phyloP scores from a whole-genome alignment of 2,888 invertebrate species.

The Hermodice carunculata region DNA sequence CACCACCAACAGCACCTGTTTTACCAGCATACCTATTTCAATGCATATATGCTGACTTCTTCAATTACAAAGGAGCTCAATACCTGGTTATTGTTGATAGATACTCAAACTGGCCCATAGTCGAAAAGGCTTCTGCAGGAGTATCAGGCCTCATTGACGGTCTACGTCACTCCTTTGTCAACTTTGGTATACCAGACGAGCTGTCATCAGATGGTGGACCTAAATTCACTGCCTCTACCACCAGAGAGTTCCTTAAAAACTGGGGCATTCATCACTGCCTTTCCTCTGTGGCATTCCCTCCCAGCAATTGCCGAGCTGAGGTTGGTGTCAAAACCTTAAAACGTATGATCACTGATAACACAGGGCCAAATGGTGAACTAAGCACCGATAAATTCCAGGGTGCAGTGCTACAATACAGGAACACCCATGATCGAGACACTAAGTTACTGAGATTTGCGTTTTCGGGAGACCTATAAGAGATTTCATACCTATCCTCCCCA shows the following conservation, averaged over 20 bases:
- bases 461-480: neutral
- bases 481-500: neutral
- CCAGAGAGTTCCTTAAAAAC: too few species aligned
- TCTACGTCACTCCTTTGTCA: slow-evolving; percentile 38
- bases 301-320: slow-evolving; percentile 17
- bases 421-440: neutral
- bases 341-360: neutral
- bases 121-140: slow-evolving; percentile 21
- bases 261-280: too few species aligned
- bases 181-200: slow-evolving; percentile 44
- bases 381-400: neutral
- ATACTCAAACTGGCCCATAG: slow-evolving; percentile 43
- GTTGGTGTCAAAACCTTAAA: too few species aligned
- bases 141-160: slow-evolving; percentile 32
- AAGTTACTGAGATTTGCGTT: neutral
- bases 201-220: slow-evolving; percentile 44
- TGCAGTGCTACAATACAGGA: neutral
- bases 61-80: slow-evolving; percentile 30
- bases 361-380: neutral
- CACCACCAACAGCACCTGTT: too few species aligned
- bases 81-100: slow-evolving; percentile 40
- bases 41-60: slow-evolving; percentile 21
- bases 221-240: slow-evolving; percentile 39
- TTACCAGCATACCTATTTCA: slow-evolving; percentile 28
- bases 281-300: slow-evolving; percentile 22